Base-by-base conservation (phyloP, 1,140 invertebrate genomes). In the Dolichoris vasculosae region DNA sequence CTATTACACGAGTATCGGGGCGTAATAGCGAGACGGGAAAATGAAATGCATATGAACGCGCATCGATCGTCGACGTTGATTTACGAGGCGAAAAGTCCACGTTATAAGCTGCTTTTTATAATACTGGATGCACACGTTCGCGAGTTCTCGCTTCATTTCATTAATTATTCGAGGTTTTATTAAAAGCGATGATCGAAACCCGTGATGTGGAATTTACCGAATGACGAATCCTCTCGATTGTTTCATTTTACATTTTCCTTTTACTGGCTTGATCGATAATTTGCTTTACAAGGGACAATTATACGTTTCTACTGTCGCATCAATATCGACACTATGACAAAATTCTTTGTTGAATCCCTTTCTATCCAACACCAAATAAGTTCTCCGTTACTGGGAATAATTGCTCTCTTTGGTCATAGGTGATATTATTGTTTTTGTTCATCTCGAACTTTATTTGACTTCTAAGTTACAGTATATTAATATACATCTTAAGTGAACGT, bases 31-130 rank as follows among this genome's bases (percentile, higher is more conserved):
- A 78, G 43, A 82, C 63, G 30, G 51, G 64, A 55, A 88, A 78
- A 83, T 75, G 80, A 86, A 82, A 82, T 82, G 59, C 84, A 76
- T 59, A 69, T 46, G 71, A 76, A 69, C 32, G 78, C 76, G 64
- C 82, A n/a, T 55, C 51, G 69, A 46, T 67, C 63, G 40, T 23
- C 2, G 43, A 73, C 59, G 32, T 80, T 80, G 83, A 84, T 80
- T 80, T 78, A 80, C 63, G 76, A 43, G 59, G 6, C 23, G 46
- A 43, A 32, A 1, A 43, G 23, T 0, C 20, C 59, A 59, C 20
- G 15, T 80, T 40, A 51, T 51, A n/a, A 1, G 3, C 17, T 8
- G 32, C 76, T 38, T 2, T 38, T 15, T n/a, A n/a, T n/a, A n/a
- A n/a, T n/a, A n/a, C n/a, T n/a, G n/a, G n/a, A n/a, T n/a, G 63